Evolutionary conservation across 2,888 invertebrate genomes (phyloP).

Genomic region (Standfussiana lucernea): DNA sequence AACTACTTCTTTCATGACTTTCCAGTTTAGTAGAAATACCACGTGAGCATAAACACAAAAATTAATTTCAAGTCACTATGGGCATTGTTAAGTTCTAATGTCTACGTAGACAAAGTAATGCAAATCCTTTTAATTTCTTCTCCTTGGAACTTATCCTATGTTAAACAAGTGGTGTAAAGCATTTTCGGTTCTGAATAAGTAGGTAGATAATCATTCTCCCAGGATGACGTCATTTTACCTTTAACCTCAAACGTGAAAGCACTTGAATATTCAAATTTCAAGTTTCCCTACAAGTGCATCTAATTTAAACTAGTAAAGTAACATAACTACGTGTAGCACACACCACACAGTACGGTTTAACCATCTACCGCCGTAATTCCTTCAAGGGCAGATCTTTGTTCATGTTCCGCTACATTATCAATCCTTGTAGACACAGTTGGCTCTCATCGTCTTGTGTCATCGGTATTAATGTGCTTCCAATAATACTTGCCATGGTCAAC

Average conservation of each 20-base stretch:
- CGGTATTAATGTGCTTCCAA: constrained; percentile 88
- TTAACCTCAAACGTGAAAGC: constrained; percentile 18
- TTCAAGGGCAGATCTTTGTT: constrained; percentile 88
- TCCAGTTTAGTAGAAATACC: constrained; percentile 23
- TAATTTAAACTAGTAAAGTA: constrained; percentile 69
- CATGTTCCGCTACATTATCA: constrained; percentile 81
- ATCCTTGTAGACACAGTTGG: constrained; percentile 89
- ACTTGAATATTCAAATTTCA: constrained; percentile 65
- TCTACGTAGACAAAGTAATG: neutral
- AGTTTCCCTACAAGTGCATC: constrained; percentile 77
- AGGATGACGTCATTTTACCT: constrained; percentile 31
- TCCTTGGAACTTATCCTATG: neutral
- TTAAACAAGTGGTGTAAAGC: constrained; percentile 7
- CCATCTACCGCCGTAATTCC: constrained; percentile 71
- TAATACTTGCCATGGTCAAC: constrained; percentile 86
- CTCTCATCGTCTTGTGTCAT: constrained; percentile 89
- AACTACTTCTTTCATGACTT: constrained; percentile 34
- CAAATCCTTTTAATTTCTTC: neutral
- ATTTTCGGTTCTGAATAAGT: constrained; percentile 12
- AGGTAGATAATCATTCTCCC: constrained; percentile 27
- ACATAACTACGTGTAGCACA: constrained; percentile 47
- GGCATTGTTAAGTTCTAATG: neutral
- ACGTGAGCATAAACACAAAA: constrained; percentile 8
- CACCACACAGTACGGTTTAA: constrained; percentile 65
- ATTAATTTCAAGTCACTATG: neutral